Evolutionary conservation across 2,888 invertebrate genomes (phyloP), one percentile per base, ranked within the genome.

Genomic region (Eremobia ochroleuca): DNA sequence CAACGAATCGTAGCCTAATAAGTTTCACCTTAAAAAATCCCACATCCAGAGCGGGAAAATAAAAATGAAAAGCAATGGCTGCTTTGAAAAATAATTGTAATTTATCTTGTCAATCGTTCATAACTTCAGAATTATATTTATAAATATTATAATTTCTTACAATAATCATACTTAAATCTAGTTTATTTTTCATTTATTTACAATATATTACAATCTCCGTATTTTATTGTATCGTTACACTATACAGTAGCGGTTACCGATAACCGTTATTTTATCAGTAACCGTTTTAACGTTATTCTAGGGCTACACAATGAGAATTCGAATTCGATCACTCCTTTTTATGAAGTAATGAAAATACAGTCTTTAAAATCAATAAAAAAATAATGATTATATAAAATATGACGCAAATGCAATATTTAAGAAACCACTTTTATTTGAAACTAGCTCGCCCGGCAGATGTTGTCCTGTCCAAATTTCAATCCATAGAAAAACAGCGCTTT

Each of bases 131-230:
- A 78, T 76, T 83, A 75, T 78, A 59, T 78, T 72, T 79, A 85
- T 86, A 83, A 85, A 87, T 87, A 86, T 74, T 77, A 75, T 73
- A 73, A 65, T 82, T 83, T 76, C 81, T 83, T 88, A 88, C 64
- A 87, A 77, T 79, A 78, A 49, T 58, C 15, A 76, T 76, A 70
- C 78, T 76, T 88, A 85, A n/a, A 37, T 28, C 58, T 79, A 85
- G 31, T 73, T 80, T 79, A 79, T 73, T 73, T 78, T 73, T 61
- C 28, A 64, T 70, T 81, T 86, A 88, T 88, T 83, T 88, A 88
- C 87, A 88, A 74, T 88, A 87, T 84, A 71, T 70, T 88, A 88
- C 87, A 88, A 52, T 69, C 15, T 68, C 55, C 37, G 73, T 75
- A 72, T 43, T 73, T 73, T 59, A 46, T 49, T 49, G 58, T 85